Percentiles rank a stretch among this genome's conserved stretches.
phyloP scores from a whole-genome alignment of 2,888 invertebrate genomes.

The Frankliniella fusca region DNA sequence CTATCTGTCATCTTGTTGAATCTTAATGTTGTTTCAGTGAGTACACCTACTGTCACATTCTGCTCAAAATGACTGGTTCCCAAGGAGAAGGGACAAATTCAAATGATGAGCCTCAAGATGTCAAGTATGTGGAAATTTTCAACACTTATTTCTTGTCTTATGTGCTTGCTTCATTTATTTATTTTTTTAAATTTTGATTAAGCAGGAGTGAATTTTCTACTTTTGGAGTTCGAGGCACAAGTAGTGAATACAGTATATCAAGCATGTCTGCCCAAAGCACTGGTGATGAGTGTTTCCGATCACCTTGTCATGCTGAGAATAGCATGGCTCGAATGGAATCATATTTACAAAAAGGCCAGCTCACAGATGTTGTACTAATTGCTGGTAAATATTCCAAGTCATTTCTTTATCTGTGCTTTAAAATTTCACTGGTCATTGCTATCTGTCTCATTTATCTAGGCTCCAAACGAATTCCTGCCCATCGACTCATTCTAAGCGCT shows the following conservation, averaged over 20 bases:
- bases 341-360: constrained; percentile 73
- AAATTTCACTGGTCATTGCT: constrained; percentile 14
- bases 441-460: constrained; percentile 46
- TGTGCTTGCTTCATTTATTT: not conserved
- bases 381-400: constrained; percentile 55
- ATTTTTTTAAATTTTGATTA: not conserved
- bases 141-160: not conserved
- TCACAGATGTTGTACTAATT: constrained; percentile 83
- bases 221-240: not conserved
- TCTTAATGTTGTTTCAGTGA: too few relatives aligned
- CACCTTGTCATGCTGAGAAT: constrained; percentile 74
- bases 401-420: constrained; percentile 30
- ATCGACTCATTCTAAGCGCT: constrained; percentile 83
- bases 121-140: not conserved
- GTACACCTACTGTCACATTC: too few relatives aligned
- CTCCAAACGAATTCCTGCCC: constrained; percentile 65
- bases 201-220: not conserved
- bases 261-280: constrained; percentile 12
- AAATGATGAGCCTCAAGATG: not conserved
- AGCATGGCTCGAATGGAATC: constrained; percentile 77
- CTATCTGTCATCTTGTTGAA: too few relatives aligned
- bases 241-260: not conserved
- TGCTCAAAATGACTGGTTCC: not conserved
- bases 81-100: not conserved
- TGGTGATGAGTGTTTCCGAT: constrained; percentile 68